These are phyloP conservation scores for Muntiacus muntjak DNA, from an alignment of 2,113 vertebrate species.

Conservation along the genomic window DNA sequence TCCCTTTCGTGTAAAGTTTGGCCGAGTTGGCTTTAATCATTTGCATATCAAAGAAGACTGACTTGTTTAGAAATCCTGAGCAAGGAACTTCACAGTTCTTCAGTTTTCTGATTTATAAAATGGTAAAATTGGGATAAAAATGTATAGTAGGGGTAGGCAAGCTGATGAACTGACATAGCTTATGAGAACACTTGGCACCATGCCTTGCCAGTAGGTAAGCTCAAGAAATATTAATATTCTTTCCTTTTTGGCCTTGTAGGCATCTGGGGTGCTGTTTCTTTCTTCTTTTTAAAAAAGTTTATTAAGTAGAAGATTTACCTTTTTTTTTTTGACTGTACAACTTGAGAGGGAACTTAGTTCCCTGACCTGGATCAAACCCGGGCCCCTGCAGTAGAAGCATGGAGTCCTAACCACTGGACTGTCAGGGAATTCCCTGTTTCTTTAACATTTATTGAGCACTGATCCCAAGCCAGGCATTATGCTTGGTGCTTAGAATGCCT, in stretches of 20 bases:
- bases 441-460: background rate
- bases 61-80: background rate
- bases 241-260: background rate
- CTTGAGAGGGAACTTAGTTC: background rate
- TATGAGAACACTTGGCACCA: background rate
- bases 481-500: background rate
- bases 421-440: background rate
- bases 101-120: constrained; percentile 32
- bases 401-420: background rate
- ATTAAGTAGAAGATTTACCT: background rate
- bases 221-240: background rate
- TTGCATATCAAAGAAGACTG: background rate
- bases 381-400: background rate
- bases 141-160: background rate
- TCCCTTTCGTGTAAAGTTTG: background rate
- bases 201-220: background rate
- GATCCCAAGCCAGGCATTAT: background rate
- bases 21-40: background rate
- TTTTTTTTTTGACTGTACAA: background rate
- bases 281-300: background rate
- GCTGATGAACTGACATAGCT: background rate
- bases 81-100: background rate
- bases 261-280: background rate
- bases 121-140: background rate
- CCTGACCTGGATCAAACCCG: background rate